Evolutionary conservation across 2,888 invertebrate species (phyloP), one percentile per base, ranked within the genome.

Genomic region (Caenorhabditis virilis): DNA sequence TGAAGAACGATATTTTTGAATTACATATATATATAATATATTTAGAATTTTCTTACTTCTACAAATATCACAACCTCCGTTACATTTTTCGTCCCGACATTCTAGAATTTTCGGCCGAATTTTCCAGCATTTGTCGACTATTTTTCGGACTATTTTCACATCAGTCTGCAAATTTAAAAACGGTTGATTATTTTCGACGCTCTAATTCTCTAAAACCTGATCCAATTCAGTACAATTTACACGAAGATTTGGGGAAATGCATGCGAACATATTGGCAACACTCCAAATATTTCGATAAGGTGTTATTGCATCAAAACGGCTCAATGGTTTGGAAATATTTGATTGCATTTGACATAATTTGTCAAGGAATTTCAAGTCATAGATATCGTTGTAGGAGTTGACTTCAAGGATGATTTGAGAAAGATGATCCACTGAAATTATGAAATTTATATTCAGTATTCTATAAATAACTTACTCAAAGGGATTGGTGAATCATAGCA

Each of bases 401-500:
- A 81, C 57, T 56, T 78, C 74, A 16, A 82, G 42, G 2, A 81
- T 62, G 30, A 81, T 52, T 64, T 81, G 81, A 18, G 78, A 68
- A 18, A 81, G 72, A 60, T 77, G 81, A 30, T 78, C 72, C 81
- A 81, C 81, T 80, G 57, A 53, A 80, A 46, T 35, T 18, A 11
- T 20, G 23, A 16, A 1, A 23, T 49, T 16, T 25, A 5, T 36
- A 5, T 36, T 36, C n/a, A 5, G n/a, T 13, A 36, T 36, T 36
- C n/a, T 36, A 36, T 15, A 36, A 22, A 15, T 16, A 18, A 55
- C 71, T 52, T 9, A 76, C 76, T 76, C 46, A 76, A 55, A n/a
- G 75, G 82, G 54, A 82, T 71, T n/a, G 79, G 75, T 16, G 78
- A 66, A 52, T 82, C 80, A 52, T 82, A 82, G 41, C 82, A 82